Evolutionary conservation across 2,888 invertebrate genomes (phyloP).

Genomic region (Lasius fuliginosus): DNA sequence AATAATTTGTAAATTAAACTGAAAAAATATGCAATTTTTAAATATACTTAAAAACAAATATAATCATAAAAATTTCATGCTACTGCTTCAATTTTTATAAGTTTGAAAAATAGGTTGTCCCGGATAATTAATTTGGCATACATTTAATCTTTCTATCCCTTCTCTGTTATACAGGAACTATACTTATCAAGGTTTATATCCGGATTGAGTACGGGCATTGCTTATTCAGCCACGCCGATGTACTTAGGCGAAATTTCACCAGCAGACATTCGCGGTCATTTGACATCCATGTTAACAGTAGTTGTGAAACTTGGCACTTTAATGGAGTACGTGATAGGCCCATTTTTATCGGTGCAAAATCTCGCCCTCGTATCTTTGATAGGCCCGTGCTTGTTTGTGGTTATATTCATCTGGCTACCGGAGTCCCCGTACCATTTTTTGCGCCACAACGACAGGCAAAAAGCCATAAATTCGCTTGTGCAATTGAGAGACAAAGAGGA

Average conservation of each 20-base stretch:
- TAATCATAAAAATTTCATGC: neutral
- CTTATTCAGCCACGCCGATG: slow-evolving; percentile 50
- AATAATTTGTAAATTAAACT: neutral
- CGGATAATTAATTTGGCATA: neutral
- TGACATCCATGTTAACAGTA: slow-evolving; percentile 60
- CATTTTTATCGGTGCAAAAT: slow-evolving; percentile 63
- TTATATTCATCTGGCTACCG: slow-evolving; percentile 55
- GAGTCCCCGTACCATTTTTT: slow-evolving; percentile 69
- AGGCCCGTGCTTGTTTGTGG: slow-evolving; percentile 49
- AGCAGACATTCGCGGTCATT: slow-evolving; percentile 60
- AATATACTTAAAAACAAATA: neutral
- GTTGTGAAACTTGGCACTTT: slow-evolving; percentile 62
- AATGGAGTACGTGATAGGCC: slow-evolving; percentile 56
- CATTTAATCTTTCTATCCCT: neutral
- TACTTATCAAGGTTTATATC: slow-evolving; percentile 62
- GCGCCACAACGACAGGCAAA: slow-evolving; percentile 46
- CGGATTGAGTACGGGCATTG: slow-evolving; percentile 58
- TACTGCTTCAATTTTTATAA: neutral
- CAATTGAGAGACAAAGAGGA: slow-evolving; percentile 59
- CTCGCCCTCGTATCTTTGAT: slow-evolving; percentile 53
- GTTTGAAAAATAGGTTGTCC: too few relatives aligned
- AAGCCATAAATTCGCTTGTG: slow-evolving; percentile 46
- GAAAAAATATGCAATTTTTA: neutral
- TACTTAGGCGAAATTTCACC: slow-evolving; percentile 71
- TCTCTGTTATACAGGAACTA: slow-evolving; percentile 57